A percentile compares a stretch with the other conserved stretches of the same genome.
Conservation (phyloP, 2,888 invertebrate species). For the Loripinus fragilis region DNA sequence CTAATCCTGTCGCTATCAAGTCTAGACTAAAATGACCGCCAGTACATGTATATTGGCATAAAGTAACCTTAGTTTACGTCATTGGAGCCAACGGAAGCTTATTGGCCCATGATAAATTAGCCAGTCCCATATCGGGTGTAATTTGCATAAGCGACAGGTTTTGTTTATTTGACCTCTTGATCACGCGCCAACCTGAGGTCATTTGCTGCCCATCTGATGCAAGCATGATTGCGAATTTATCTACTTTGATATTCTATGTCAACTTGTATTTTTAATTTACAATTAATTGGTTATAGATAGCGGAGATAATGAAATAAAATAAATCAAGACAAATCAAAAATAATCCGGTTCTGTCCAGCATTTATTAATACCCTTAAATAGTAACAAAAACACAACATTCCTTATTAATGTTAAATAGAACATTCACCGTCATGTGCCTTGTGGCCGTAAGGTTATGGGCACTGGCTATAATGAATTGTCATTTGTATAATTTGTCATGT, state of each 20-base stretch:
- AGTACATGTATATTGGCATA: neutral
- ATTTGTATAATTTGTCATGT: too few relatives aligned
- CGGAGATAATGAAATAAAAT: too few relatives aligned
- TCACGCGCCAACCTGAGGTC: neutral
- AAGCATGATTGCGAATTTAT: too few relatives aligned
- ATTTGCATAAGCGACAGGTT: neutral
- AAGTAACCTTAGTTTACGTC: neutral
- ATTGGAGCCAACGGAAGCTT: too few relatives aligned
- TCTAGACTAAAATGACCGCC: too few relatives aligned
- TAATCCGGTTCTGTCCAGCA: neutral
- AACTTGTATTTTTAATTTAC: too few relatives aligned
- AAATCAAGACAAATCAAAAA: neutral
- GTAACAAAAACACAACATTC: neutral
- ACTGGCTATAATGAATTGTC: too few relatives aligned
- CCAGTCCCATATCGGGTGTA: neutral
- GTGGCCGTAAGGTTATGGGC: too few relatives aligned
- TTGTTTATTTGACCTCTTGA: neutral
- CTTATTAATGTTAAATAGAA: neutral
- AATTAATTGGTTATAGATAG: too few relatives aligned
- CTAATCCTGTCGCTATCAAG: neutral
- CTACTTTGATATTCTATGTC: too few relatives aligned
- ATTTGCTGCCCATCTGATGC: neutral
- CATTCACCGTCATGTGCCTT: neutral
- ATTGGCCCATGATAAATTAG: slow-evolving; percentile 4
- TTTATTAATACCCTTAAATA: neutral